Evolutionary conservation across 2,797 vertebrate genomes (phyloP).

Genomic region (Xenentodon cancila): DNA sequence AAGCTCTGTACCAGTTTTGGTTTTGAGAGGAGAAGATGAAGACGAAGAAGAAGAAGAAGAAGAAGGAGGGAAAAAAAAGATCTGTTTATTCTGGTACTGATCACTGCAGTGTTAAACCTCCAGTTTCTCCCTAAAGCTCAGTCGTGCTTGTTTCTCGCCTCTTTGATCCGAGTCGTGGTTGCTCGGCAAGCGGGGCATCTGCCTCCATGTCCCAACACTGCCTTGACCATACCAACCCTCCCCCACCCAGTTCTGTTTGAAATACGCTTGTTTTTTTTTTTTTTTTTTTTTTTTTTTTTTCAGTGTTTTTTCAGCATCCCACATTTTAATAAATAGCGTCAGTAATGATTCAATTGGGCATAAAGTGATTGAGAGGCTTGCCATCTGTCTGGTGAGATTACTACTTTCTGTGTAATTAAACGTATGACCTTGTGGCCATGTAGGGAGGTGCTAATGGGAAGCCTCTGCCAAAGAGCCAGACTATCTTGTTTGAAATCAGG

Average conservation of each 20-base stretch:
- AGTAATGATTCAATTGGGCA: constrained; percentile 83
- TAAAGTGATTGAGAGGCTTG: constrained; percentile 78
- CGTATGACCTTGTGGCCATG: constrained; percentile 77
- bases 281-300: too few relatives aligned
- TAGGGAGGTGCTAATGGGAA: constrained; percentile 68
- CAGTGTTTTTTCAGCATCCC: constrained; percentile 47
- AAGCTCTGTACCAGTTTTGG: constrained; percentile 62
- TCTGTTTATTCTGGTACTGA: constrained; percentile 70
- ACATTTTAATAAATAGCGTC: constrained; percentile 80
- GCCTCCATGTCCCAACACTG: constrained; percentile 46
- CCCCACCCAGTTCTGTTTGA: constrained; percentile 49
- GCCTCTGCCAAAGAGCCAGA: constrained; percentile 60
- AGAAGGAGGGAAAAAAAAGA: constrained; percentile 33
- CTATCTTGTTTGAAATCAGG: constrained; percentile 65
- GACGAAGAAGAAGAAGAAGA: too few relatives aligned
- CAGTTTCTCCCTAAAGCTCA: constrained; percentile 60
- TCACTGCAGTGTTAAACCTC: constrained; percentile 64
- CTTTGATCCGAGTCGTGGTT: constrained; percentile 78
- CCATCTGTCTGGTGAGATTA: constrained; percentile 85
- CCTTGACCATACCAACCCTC: constrained; percentile 23
- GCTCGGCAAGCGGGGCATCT: constrained; percentile 72
- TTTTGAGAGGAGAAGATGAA: constrained; percentile 62
- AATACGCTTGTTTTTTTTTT: constrained; percentile 54
- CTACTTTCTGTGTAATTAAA: constrained; percentile 85
- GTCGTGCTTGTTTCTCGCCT: constrained; percentile 69